These are phyloP conservation scores for Clupea harengus DNA, from an alignment of 2,113 vertebrate genomes.

Conservation along the genomic window DNA sequence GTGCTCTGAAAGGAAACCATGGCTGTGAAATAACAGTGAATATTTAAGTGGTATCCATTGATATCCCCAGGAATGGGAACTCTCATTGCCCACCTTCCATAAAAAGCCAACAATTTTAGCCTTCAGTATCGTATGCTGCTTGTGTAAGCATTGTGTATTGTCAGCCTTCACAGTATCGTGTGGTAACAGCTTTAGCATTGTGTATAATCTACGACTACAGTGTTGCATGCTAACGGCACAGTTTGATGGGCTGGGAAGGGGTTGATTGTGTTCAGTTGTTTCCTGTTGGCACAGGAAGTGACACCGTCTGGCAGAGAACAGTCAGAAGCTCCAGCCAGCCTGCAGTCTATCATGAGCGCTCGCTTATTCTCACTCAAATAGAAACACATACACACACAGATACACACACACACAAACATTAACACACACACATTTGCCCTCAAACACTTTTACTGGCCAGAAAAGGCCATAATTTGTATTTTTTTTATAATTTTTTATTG, in stretches of 20 bases:
- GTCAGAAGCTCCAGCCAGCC: no score
- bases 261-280: background rate
- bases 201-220: background rate
- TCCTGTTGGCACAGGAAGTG: background rate
- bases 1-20: background rate
- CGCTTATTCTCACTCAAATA: no score
- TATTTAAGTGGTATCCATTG: background rate
- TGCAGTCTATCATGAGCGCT: no score
- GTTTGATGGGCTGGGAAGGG: background rate
- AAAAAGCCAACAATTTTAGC: background rate
- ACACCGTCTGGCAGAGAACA: background rate
- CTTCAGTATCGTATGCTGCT: background rate
- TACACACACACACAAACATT: no score
- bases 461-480: no score
- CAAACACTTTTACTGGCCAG: no score
- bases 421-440: no score
- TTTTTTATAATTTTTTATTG: no score
- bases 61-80: no score
- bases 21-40: background rate
- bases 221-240: background rate
- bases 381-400: no score
- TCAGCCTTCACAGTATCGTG: background rate
- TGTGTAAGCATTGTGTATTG: background rate
- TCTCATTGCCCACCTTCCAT: background rate
- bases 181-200: background rate